A percentile compares a stretch with the other conserved stretches of the same genome.
phyloP scores from a whole-genome alignment of 1,140 invertebrate species.

The Nasonia longicornis region DNA sequence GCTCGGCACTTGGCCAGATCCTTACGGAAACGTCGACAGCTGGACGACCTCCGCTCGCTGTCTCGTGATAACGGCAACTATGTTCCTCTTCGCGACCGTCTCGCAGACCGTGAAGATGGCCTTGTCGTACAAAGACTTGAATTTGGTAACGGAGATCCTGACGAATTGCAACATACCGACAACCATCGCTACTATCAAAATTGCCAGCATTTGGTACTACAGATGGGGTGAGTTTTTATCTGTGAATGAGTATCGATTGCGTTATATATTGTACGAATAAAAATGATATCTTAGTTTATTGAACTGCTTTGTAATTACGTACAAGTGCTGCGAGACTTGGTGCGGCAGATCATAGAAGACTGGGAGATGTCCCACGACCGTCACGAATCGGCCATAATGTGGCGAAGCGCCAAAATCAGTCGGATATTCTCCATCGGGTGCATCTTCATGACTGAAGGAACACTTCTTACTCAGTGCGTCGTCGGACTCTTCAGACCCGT shows the following conservation, averaged over 20 bases:
- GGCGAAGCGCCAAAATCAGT: conserved; percentile 28
- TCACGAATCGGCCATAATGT: conserved; percentile 2
- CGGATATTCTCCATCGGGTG: conserved; percentile 35
- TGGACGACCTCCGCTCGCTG: background rate
- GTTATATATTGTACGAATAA: background rate
- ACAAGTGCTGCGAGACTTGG: background rate
- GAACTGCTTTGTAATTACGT: background rate
- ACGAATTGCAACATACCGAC: conserved; percentile 30
- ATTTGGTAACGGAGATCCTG: conserved; percentile 28
- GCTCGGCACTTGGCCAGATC: conserved; percentile 26
- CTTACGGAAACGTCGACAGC: background rate
- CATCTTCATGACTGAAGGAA: conserved; percentile 38
- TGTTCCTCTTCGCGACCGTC: conserved; percentile 19
- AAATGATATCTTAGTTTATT: no score
- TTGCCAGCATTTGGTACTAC: conserved; percentile 29
- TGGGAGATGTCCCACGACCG: background rate
- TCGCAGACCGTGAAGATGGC: conserved; percentile 33
- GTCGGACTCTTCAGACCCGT: conserved; percentile 17
- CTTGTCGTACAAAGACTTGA: background rate
- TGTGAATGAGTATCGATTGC: background rate
- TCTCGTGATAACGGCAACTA: background rate
- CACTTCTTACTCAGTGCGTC: conserved; percentile 23
- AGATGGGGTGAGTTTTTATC: conserved; percentile 8
- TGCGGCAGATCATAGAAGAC: conserved; percentile 6
- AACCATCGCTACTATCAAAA: conserved; percentile 22